Evolutionary conservation across 1,140 invertebrate species (phyloP), one percentile per base, ranked within the genome.

Genomic region (Pissodes strobi): DNA sequence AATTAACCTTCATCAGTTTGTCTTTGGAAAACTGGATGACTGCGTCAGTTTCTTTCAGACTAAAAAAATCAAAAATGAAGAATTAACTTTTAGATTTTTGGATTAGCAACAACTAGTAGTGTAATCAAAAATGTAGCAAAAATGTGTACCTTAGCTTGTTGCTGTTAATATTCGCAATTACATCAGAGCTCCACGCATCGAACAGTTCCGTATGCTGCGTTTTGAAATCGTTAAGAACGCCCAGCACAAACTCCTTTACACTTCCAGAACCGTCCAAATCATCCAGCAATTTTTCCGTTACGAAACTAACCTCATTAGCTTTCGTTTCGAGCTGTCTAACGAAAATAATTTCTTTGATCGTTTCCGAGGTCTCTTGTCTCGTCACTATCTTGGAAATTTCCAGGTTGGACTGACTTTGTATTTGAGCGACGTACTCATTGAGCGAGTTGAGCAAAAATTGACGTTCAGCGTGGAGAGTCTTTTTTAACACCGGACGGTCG

Each of bases 391-490:
- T 67, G 76, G 68, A 75, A 74, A 53, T 27, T 73, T 64, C 78
- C 74, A 64, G 74, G 69, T 57, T 72, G 77, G 60, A 72, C 73
- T 78, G 71, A 80, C 81, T 60, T 38, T 77, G 76, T n/a, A 83
- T 69, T 59, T 81, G 79, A 64, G 78, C 78, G 2, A 87, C 70
- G 69, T 86, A 84, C 25, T 90, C 85, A 10, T 84, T 81, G n/a
- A 95, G 79, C 15, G 90, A 87, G n/a, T 87, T 85, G n/a, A 96
- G 80, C 19, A 97, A 83, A 19, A 88, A 85, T 75, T 96, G 91
- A 6, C 94, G 82, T 78, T 97, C 94, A 9, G 86, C 85, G 38
- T 86, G 84, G 30, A 98, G 82, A 34, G 83, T 83, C 63, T 82
- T 82, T 69, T 82, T 85, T 3, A 92, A 82, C 0, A 80, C 82